Conservation (phyloP, 2,113 vertebrate species). For the Oryzias celebensis region DNA sequence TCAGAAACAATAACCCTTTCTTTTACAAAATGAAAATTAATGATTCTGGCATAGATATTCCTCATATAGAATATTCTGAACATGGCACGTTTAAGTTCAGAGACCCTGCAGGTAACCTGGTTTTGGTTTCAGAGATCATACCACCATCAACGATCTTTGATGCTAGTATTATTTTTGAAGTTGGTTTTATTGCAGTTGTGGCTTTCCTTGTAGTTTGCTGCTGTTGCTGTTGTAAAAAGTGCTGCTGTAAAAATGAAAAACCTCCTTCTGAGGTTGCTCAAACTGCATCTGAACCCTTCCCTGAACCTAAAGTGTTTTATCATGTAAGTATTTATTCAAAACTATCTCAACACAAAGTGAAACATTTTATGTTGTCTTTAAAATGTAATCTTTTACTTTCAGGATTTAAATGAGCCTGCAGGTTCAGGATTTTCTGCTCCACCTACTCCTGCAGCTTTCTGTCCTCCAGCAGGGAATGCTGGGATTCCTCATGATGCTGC, state of each 20-base stretch:
- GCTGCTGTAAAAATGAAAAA: constrained; percentile 9
- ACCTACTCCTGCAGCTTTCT: neutral
- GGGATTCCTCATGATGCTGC: too few species aligned
- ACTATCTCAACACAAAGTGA: neutral
- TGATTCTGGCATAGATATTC: fast-evolving
- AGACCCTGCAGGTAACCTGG: constrained; percentile 30
- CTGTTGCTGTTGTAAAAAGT: constrained; percentile 45
- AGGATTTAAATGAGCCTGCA: constrained; percentile 17
- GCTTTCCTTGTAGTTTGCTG: neutral
- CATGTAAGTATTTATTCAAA: constrained; percentile 29
- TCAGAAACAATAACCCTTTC: neutral
- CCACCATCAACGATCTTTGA: neutral
- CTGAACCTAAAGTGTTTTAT: constrained; percentile 4
- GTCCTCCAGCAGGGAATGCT: neutral
- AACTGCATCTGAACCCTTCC: too few species aligned
- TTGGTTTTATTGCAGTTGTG: neutral
- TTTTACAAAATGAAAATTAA: fast-evolving
- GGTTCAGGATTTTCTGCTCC: neutral
- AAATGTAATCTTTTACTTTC: neutral
- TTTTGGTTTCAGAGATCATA: neutral
- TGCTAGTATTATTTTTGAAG: neutral
- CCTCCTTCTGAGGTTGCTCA: neutral
- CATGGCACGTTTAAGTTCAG: constrained; percentile 34
- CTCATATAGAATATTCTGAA: neutral
- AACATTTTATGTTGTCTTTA: neutral